Conservation (phyloP, 2,113 vertebrate genomes). For the Pelmatolapia mariae region DNA sequence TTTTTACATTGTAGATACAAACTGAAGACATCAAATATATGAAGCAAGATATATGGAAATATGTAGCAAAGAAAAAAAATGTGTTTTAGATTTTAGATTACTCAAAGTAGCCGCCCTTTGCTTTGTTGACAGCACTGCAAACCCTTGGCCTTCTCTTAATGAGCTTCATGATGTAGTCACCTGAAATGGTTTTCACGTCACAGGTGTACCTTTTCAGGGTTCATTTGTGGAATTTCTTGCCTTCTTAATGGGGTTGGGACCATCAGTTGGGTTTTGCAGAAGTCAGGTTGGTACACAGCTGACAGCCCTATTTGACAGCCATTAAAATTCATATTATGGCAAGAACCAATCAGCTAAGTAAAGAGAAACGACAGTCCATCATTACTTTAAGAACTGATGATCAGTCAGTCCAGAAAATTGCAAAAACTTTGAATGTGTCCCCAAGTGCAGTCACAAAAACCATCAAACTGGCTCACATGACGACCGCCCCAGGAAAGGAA, state of each 20-base stretch:
- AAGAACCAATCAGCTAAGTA: not conserved
- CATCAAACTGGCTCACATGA: not conserved
- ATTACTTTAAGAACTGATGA: not conserved
- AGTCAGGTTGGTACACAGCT: not conserved
- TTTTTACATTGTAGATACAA: not conserved
- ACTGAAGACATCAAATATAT: not conserved
- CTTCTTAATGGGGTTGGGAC: not conserved
- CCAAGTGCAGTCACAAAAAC: not conserved
- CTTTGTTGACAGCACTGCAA: not conserved
- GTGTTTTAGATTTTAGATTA: not conserved
- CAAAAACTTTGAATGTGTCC: not conserved
- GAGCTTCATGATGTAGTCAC: not conserved
- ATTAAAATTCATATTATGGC: not conserved
- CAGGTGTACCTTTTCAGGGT: not conserved
- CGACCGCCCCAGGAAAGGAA: not conserved
- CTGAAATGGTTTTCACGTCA: not conserved
- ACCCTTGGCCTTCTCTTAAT: fast-evolving
- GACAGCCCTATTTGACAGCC: fast-evolving
- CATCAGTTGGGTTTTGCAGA: not conserved
- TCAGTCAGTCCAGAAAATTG: not conserved
- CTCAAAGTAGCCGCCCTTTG: not conserved
- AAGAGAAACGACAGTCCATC: not conserved
- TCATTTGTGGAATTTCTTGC: not conserved
- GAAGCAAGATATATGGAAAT: not conserved
- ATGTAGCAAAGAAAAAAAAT: not conserved